phyloP scores from a whole-genome alignment of 2,888 invertebrate species.

The Napeogenes sylphis region DNA sequence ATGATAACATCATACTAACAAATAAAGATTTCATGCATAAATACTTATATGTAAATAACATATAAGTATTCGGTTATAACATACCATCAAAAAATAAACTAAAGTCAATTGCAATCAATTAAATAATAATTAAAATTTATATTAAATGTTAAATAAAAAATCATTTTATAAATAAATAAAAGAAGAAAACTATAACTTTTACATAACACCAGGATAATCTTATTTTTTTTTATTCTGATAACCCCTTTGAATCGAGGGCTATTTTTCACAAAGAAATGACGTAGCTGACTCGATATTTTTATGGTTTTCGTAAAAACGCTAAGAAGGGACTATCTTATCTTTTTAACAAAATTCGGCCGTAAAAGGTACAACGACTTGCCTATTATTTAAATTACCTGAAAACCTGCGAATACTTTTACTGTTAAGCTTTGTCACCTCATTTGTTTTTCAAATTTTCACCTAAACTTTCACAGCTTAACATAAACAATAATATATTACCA shows the following conservation, averaged over 20 bases:
- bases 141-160: too few relatives aligned
- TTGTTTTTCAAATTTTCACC: neutral
- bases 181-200: neutral
- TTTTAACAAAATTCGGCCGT: slow-evolving; percentile 46
- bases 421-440: neutral
- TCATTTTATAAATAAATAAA: too few relatives aligned
- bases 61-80: too few relatives aligned
- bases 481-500: too few relatives aligned
- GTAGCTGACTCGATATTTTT: slow-evolving; percentile 38
- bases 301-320: slow-evolving; percentile 36
- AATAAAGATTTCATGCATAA: too few relatives aligned
- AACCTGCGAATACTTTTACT: slow-evolving; percentile 54
- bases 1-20: too few relatives aligned
- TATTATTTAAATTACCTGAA: slow-evolving; percentile 63
- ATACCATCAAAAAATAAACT: too few relatives aligned
- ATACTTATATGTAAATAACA: too few relatives aligned
- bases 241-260: slow-evolving; percentile 11
- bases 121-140: too few relatives aligned
- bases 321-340: slow-evolving; percentile 47
- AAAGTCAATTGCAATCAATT: too few relatives aligned
- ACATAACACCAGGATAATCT: neutral
- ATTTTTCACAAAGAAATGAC: slow-evolving; percentile 28
- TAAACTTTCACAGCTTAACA: neutral
- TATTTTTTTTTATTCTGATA: slow-evolving; percentile 8
- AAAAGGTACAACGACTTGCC: slow-evolving; percentile 51